These are phyloP conservation scores for Pachycephus smyrnensis DNA, from an alignment of 2,888 invertebrate genomes.

Conservation along the genomic window DNA sequence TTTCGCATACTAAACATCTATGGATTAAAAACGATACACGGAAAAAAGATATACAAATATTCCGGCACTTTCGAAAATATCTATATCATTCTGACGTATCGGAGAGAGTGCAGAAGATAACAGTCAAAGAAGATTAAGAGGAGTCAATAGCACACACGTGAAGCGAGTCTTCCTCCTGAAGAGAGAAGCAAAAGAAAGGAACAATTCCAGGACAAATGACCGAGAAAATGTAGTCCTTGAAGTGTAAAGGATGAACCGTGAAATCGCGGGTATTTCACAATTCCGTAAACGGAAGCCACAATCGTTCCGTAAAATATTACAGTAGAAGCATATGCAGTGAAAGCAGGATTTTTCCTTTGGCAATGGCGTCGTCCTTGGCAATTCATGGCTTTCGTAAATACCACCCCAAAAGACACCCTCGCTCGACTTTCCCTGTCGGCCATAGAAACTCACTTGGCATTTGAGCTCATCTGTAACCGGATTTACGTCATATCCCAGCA, in stretches of 20 bases:
- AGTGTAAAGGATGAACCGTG: background rate
- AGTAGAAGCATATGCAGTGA: constrained; percentile 28
- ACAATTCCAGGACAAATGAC: background rate
- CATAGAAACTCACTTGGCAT: background rate
- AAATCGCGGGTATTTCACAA: background rate
- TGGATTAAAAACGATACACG: background rate
- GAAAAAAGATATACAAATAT: background rate
- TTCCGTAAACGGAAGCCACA: background rate
- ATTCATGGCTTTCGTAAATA: constrained; percentile 47
- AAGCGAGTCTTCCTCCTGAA: background rate
- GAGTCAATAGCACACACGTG: background rate
- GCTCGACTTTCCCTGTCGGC: constrained; percentile 28
- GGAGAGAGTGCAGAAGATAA: background rate
- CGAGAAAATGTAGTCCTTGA: background rate
- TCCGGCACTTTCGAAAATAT: background rate
- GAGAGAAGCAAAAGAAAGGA: background rate
- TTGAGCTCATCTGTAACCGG: background rate
- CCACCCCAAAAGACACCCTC: constrained; percentile 21
- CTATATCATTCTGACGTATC: too few relatives aligned
- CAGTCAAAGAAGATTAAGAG: background rate
- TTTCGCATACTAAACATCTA: background rate
- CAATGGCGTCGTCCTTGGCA: constrained; percentile 32
- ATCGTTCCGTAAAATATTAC: background rate
- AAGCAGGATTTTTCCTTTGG: constrained; percentile 36
- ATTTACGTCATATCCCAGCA: background rate